Evolutionary conservation across 2,888 invertebrate genomes (phyloP).

Genomic region (Plemyria rubiginata): DNA sequence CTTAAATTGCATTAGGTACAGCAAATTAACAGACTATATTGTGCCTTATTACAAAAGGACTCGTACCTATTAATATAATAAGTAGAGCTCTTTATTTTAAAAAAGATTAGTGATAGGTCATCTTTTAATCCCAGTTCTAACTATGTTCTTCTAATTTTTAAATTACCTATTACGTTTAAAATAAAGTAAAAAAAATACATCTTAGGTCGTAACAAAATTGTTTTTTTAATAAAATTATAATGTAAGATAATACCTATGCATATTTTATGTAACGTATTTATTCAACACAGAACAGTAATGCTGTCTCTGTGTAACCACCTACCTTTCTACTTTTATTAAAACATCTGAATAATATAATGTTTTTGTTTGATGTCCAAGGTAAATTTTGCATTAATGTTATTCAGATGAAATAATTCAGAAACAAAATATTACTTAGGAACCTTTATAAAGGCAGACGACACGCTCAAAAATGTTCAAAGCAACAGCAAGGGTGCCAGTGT

Average conservation of each 20-base stretch:
- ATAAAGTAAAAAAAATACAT: too few species aligned
- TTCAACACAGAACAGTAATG: too few species aligned
- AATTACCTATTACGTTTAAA: too few species aligned
- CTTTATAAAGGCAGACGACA: neutral
- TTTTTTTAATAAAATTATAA: too few species aligned
- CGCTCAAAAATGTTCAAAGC: neutral
- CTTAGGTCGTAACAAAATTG: too few species aligned
- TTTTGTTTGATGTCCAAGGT: neutral
- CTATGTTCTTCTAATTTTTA: too few species aligned
- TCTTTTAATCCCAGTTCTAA: too few species aligned
- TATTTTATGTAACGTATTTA: too few species aligned
- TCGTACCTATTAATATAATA: neutral
- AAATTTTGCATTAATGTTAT: neutral
- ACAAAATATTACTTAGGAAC: neutral
- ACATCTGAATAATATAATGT: too few species aligned
- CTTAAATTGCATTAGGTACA: conserved; percentile 56
- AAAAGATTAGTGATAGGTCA: too few species aligned
- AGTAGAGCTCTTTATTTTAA: conserved; percentile 1
- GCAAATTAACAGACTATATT: conserved; percentile 35
- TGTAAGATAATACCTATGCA: too few species aligned
- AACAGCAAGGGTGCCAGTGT: neutral
- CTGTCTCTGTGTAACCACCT: neutral
- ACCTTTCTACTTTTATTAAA: neutral
- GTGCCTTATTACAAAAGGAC: neutral
- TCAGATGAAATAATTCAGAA: neutral